These are phyloP conservation scores for Nyctalus aviator DNA, from an alignment of 2,797 vertebrate species.

Conservation along the genomic window DNA sequence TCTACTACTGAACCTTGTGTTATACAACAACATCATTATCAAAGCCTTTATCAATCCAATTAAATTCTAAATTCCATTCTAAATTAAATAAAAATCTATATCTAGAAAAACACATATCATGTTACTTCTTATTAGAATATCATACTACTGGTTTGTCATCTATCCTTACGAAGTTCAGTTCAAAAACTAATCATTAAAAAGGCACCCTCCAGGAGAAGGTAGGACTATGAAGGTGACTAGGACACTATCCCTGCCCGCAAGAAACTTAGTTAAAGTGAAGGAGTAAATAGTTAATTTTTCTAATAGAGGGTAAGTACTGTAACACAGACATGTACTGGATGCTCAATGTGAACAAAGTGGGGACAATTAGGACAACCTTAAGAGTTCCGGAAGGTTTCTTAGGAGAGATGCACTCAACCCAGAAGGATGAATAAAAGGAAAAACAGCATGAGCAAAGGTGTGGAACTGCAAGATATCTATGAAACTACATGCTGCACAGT, in stretches of 20 bases:
- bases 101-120: neutral
- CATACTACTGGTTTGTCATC: neutral
- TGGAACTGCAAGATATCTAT: slow-evolving; percentile 3
- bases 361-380: neutral
- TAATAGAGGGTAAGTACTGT: neutral
- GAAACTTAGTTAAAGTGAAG: slow-evolving; percentile 8
- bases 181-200: slow-evolving; percentile 16
- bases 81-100: slow-evolving; percentile 44
- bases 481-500: neutral
- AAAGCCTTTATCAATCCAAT: slow-evolving; percentile 54
- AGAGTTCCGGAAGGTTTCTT: slow-evolving; percentile 31
- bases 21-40: slow-evolving; percentile 34
- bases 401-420: neutral
- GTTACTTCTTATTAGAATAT: slow-evolving; percentile 5
- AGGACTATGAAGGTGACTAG: slow-evolving; percentile 5
- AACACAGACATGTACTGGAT: neutral
- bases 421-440: slow-evolving; percentile 34
- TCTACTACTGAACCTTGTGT: slow-evolving; percentile 9
- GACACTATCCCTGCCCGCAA: neutral
- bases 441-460: slow-evolving; percentile 8
- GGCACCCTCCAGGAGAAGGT: neutral
- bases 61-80: slow-evolving; percentile 57
- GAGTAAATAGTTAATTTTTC: slow-evolving; percentile 20
- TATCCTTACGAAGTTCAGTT: neutral
- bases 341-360: neutral